phyloP scores from a whole-genome alignment of 2,113 vertebrate species.

The Syngnathus floridae region DNA sequence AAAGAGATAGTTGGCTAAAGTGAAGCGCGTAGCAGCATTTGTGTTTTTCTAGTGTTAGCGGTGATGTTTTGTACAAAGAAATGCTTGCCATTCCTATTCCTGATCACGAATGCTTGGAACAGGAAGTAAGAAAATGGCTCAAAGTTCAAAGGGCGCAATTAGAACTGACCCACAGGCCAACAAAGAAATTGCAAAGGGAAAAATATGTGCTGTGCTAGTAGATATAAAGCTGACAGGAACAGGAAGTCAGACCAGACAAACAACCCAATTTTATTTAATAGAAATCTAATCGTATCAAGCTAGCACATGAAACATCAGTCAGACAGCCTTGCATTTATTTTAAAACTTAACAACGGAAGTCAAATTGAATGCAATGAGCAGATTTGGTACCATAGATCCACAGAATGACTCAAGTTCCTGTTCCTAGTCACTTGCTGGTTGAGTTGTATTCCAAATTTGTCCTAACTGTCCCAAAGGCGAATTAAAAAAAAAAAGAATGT shows the following conservation, averaged over 20 bases:
- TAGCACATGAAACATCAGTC: neutral
- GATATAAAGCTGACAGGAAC: neutral
- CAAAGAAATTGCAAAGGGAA: neutral
- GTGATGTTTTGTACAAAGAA: neutral
- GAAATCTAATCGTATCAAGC: too few species aligned
- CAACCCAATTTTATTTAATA: neutral
- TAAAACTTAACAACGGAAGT: neutral
- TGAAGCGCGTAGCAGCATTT: constrained; percentile 5
- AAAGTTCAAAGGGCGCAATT: neutral
- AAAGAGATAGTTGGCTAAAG: constrained; percentile 17
- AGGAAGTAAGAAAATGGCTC: neutral
- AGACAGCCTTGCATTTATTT: neutral
- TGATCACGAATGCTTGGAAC: neutral
- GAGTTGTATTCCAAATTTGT: neutral
- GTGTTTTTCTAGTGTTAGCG: constrained; percentile 12
- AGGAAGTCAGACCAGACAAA: neutral
- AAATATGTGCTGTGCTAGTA: neutral
- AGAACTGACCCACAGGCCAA: neutral
- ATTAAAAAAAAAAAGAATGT: neutral
- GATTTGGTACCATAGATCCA: neutral
- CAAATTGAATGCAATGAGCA: neutral
- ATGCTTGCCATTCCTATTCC: neutral
- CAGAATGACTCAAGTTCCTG: neutral
- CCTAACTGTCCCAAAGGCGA: neutral
- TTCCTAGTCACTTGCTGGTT: neutral